Conservation (phyloP, 2,113 vertebrate genomes). For the Onychostruthus taczanowskii region DNA sequence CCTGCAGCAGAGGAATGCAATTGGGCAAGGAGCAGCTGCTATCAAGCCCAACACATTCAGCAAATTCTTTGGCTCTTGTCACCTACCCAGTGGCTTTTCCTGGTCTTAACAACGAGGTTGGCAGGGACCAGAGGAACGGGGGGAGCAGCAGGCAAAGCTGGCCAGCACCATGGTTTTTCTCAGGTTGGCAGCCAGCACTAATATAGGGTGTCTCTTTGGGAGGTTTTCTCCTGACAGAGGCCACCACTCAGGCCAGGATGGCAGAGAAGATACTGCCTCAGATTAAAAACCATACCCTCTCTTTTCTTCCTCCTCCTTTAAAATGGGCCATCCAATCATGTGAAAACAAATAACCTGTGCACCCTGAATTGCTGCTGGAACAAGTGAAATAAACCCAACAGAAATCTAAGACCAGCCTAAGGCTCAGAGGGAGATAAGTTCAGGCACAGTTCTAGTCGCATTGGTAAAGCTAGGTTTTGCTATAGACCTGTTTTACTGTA, state of each 20-base stretch:
- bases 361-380: background rate
- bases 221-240: conserved; percentile 11
- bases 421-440: background rate
- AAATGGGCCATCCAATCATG: background rate
- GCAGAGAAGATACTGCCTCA: background rate
- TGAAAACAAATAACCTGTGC: background rate
- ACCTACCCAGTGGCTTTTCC: conserved; percentile 32
- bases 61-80: conserved; percentile 47
- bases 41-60: conserved; percentile 37
- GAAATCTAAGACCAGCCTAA: background rate
- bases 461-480: background rate
- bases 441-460: background rate
- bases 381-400: background rate
- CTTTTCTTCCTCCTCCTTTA: background rate
- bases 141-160: conserved; percentile 30
- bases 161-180: conserved; percentile 38
- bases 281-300: background rate
- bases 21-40: background rate
- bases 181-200: conserved; percentile 39
- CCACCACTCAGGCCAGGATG: background rate
- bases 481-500: background rate
- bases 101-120: conserved; percentile 19
- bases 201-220: background rate
- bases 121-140: background rate
- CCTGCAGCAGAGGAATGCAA: conserved; percentile 36